phyloP scores from a whole-genome alignment of 2,113 vertebrate species.

The Barnardius zonarius region DNA sequence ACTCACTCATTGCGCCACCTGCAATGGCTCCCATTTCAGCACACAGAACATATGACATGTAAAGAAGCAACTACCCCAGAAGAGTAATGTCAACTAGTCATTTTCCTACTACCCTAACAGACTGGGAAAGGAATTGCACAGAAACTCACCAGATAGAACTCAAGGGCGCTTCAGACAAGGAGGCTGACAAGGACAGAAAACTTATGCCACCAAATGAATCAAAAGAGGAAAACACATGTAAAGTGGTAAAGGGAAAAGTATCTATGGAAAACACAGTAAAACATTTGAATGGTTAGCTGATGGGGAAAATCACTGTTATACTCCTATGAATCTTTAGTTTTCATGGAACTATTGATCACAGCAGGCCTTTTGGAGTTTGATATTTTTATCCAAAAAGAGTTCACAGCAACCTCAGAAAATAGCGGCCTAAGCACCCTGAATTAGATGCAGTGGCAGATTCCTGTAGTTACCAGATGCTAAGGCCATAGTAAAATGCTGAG shows the following conservation, averaged over 20 bases:
- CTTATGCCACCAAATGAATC: not conserved
- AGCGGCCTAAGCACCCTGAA: not conserved
- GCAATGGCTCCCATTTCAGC: not conserved
- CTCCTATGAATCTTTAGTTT: not conserved
- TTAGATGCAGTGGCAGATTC: not conserved
- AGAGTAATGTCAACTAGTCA: not conserved
- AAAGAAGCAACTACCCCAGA: not conserved
- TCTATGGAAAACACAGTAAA: not conserved
- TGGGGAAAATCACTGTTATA: not conserved
- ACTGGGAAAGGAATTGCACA: not conserved
- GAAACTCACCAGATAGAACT: not conserved
- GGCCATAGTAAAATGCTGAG: not conserved
- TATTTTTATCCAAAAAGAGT: not conserved
- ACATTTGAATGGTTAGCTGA: not conserved
- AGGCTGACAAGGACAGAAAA: not conserved
- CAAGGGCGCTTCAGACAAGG: not conserved
- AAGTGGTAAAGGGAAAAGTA: not conserved
- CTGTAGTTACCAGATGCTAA: not conserved
- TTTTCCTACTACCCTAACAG: not conserved
- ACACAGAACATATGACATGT: not conserved
- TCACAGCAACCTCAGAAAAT: not conserved
- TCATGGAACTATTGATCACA: not conserved
- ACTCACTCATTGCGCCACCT: not conserved
- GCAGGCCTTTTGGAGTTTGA: not conserved
- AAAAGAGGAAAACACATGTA: not conserved